Evolutionary conservation across 2,113 vertebrate genomes (phyloP), one percentile per base, ranked within the genome.

Genomic region (Zosterops hypoxanthus): DNA sequence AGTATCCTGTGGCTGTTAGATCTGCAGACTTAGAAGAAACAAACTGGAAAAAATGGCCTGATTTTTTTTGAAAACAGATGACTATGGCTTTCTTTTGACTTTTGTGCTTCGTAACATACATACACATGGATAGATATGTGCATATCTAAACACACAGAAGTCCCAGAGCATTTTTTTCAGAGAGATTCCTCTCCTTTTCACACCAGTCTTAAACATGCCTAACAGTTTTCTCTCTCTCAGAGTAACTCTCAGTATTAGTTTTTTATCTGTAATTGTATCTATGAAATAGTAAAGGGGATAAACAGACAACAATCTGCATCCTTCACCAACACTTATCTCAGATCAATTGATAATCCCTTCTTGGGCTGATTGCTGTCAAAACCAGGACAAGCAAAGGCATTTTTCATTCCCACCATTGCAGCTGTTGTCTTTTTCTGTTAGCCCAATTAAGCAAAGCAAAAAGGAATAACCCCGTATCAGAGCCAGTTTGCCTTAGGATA

Each of bases 381-480:
- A 91, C 29, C 84, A 90, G 77, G 86, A 88, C 69, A 92, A 89
- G 86, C 63, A 76, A 69, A 95, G 94, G 79, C 85, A 94, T 96
- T 96, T 94, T 87, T 82, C 82, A 88, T 90, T 90, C 94, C 90
- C 86, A 92, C 68, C 72, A 65, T 82, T 88, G 79, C 88, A 95
- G 96, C 90, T 92, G 93, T 96, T 94, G 94, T 95, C 86, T 91
- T 95, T 95, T 92, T 92, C 87, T 91, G 81, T 97, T 94, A 97
- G 92, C 84, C 72, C 90, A 97, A 90, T 97, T 97, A 97, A 94
- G 71, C 88, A 95, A 92, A 93, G 55, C 8, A 6, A 80, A 95
- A 95, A 96, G 73, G 75, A 94, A 90, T 64, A 95, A 72, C 84
- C 71, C 79, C 52, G 0, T 82, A 94, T 94, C 79, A 92, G 88